phyloP scores from a whole-genome alignment of 1,140 invertebrate species.

The Conus ventricosus region DNA sequence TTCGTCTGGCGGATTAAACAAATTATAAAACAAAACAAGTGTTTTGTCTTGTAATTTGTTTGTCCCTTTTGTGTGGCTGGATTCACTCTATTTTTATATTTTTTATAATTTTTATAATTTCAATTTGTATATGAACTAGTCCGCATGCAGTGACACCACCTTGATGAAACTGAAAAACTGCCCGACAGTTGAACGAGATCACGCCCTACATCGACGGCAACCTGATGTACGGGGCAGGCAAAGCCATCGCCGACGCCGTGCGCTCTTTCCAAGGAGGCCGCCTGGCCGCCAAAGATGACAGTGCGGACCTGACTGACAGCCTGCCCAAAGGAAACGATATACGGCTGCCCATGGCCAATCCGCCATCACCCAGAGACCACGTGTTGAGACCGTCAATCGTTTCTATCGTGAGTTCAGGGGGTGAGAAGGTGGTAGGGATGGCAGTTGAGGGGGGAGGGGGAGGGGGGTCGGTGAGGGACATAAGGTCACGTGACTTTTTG shows the following conservation, averaged over 20 bases:
- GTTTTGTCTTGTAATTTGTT: too few species aligned
- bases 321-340: constrained; percentile 77
- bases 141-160: neutral
- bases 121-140: too few species aligned
- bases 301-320: constrained; percentile 32
- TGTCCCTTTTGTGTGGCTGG: too few species aligned
- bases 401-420: constrained; percentile 78
- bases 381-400: constrained; percentile 74
- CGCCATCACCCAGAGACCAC: constrained; percentile 78
- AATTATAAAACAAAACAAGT: too few species aligned
- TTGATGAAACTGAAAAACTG: neutral
- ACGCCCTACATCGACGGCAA: constrained; percentile 81
- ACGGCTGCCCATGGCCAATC: constrained; percentile 79
- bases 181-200: constrained; percentile 79
- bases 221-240: constrained; percentile 79
- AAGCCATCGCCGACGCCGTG: constrained; percentile 79
- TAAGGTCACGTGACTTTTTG: too few species aligned
- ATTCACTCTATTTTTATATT: too few species aligned
- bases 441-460: too few species aligned
- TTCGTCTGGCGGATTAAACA: too few species aligned
- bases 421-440: too few species aligned
- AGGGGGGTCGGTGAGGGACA: too few species aligned
- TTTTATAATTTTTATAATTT: too few species aligned
- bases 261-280: constrained; percentile 76
- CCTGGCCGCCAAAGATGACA: constrained; percentile 56